Percentiles rank a stretch among this genome's conserved stretches.
phyloP scores from a whole-genome alignment of 2,888 invertebrate species.

The Micoletzkya japonica region DNA sequence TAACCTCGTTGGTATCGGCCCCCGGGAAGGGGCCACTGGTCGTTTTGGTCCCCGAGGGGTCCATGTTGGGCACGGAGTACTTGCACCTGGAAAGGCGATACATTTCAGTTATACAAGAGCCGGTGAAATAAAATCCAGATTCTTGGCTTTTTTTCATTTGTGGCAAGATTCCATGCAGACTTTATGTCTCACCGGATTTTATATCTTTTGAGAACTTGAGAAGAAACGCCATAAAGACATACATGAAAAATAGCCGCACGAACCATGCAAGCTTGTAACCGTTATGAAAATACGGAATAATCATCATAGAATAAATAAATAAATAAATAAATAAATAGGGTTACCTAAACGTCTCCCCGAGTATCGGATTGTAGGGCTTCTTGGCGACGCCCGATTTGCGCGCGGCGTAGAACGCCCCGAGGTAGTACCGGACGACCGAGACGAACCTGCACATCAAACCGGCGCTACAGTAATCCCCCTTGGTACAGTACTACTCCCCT shows the following conservation, averaged over 20 bases:
- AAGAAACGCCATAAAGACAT: too few relatives aligned
- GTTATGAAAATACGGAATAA: too few relatives aligned
- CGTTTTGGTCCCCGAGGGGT: constrained; percentile 6
- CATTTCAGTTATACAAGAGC: not conserved
- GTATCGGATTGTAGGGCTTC: constrained; percentile 96
- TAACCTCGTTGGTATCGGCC: constrained; percentile 82
- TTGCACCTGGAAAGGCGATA: constrained; percentile 43
- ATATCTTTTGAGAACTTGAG: too few relatives aligned
- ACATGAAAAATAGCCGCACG: not conserved
- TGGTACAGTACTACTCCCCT: not conserved
- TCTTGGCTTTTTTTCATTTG: not conserved
- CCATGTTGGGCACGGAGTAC: constrained; percentile 45
- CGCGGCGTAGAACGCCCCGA: constrained; percentile 97
- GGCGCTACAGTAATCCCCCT: not conserved
- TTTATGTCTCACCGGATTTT: too few relatives aligned
- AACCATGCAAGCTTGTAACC: constrained; percentile 72
- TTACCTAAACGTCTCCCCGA: constrained; percentile 92
- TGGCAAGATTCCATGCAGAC: too few relatives aligned
- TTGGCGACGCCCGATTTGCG: constrained; percentile 94
- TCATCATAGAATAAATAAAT: not conserved
- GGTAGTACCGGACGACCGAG: constrained; percentile 92
- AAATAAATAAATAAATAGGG: not conserved
- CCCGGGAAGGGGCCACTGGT: constrained; percentile 78
- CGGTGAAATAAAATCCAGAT: not conserved
- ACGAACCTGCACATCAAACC: constrained; percentile 68